Conservation (phyloP, 2,888 invertebrate genomes). For the Phortica magna region DNA sequence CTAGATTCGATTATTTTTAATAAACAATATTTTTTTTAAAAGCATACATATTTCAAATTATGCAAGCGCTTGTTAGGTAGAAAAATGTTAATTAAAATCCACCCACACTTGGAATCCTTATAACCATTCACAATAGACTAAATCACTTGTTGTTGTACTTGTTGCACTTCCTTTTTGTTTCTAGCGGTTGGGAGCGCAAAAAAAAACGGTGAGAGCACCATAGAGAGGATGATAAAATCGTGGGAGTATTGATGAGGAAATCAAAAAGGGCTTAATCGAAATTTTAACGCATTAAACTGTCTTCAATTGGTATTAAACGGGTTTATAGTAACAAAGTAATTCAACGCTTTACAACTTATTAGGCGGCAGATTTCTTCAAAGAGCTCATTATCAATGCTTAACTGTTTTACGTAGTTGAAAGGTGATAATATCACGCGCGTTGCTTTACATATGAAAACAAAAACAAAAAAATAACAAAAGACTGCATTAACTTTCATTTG, state of each 20-base stretch:
- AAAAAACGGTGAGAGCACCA: background rate
- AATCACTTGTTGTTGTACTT: background rate
- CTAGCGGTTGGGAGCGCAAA: background rate
- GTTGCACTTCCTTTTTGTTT: conserved; percentile 20
- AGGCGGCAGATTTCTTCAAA: background rate
- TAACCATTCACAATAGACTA: background rate
- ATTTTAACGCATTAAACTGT: background rate
- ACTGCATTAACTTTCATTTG: background rate
- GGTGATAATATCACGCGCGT: conserved; percentile 9
- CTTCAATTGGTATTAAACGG: background rate
- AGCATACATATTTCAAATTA: background rate
- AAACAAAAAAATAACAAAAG: background rate
- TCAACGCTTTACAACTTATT: background rate
- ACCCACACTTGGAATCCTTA: background rate
- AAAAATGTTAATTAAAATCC: background rate
- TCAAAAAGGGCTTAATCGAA: background rate
- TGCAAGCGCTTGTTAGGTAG: background rate
- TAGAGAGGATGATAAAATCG: background rate
- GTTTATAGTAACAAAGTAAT: background rate
- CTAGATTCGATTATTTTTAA: background rate
- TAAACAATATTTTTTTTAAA: background rate
- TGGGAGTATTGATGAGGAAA: background rate
- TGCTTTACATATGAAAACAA: too few species aligned
- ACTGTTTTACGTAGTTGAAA: background rate
- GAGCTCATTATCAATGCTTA: background rate